Evolutionary conservation across 2,113 vertebrate species (phyloP).

Genomic region (Accipiter cooperii): DNA sequence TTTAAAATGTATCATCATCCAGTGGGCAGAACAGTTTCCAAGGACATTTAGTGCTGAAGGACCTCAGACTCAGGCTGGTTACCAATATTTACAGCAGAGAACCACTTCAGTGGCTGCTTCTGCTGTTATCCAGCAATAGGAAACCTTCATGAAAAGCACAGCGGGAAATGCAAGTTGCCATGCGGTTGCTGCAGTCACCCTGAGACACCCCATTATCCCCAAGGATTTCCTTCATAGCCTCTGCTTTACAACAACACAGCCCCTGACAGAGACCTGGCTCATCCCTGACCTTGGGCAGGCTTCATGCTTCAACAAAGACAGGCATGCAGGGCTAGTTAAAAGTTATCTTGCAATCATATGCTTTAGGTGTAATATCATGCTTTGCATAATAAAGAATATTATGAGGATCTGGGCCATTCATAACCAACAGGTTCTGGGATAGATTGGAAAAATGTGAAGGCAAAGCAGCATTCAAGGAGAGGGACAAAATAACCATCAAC

Average conservation of each 20-base stretch:
- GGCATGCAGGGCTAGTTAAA: neutral
- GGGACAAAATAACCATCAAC: neutral
- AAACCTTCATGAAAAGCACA: neutral
- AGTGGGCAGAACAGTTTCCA: neutral
- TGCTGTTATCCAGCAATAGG: neutral
- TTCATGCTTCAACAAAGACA: neutral
- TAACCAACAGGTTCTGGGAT: neutral
- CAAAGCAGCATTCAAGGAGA: neutral
- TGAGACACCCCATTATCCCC: neutral
- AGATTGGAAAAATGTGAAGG: neutral
- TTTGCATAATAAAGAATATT: neutral
- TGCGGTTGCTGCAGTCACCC: neutral
- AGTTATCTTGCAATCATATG: neutral
- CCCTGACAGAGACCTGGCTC: neutral
- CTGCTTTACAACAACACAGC: neutral
- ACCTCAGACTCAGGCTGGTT: neutral
- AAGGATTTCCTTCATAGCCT: neutral
- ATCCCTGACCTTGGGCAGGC: neutral
- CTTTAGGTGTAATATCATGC: neutral
- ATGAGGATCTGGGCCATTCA: neutral
- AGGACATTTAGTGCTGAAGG: neutral
- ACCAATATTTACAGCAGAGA: neutral
- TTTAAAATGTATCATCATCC: neutral
- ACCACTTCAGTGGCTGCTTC: neutral
- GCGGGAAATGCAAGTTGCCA: neutral